Conservation (phyloP, 2,113 vertebrate species). For the Daboia siamensis region DNA sequence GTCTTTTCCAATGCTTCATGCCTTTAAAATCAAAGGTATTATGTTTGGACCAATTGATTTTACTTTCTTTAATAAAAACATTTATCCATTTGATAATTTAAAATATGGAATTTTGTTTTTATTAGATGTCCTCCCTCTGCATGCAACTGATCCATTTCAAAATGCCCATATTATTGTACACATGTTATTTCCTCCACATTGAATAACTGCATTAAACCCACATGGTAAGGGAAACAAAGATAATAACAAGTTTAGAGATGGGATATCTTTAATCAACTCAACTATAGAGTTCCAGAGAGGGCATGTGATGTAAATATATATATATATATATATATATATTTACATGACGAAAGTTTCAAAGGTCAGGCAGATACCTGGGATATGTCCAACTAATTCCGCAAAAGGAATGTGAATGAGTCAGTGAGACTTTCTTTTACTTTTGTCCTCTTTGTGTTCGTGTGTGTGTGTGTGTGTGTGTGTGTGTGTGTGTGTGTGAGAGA, state of each 20-base stretch:
- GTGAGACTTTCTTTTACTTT: neutral
- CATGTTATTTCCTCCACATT: neutral
- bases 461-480: neutral
- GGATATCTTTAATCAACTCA: neutral
- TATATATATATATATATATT: neutral
- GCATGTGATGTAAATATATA: neutral
- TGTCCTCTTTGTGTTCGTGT: neutral
- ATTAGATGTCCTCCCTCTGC: neutral
- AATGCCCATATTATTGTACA: neutral
- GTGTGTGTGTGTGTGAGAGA: too few relatives aligned
- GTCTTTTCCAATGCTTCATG: neutral
- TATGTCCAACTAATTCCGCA: neutral
- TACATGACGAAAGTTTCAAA: neutral
- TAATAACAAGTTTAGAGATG: neutral
- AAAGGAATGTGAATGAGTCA: neutral
- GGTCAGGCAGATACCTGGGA: neutral
- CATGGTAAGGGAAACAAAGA: neutral
- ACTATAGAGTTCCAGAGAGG: neutral
- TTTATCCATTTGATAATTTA: neutral
- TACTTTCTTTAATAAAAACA: neutral
- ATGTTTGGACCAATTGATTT: neutral
- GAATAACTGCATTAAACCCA: neutral
- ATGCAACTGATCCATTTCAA: neutral
- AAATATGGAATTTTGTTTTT: neutral
- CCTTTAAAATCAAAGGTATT: neutral